These are phyloP conservation scores for Drosophila nigricruria DNA, from an alignment of 2,888 invertebrate genomes.

Conservation along the genomic window DNA sequence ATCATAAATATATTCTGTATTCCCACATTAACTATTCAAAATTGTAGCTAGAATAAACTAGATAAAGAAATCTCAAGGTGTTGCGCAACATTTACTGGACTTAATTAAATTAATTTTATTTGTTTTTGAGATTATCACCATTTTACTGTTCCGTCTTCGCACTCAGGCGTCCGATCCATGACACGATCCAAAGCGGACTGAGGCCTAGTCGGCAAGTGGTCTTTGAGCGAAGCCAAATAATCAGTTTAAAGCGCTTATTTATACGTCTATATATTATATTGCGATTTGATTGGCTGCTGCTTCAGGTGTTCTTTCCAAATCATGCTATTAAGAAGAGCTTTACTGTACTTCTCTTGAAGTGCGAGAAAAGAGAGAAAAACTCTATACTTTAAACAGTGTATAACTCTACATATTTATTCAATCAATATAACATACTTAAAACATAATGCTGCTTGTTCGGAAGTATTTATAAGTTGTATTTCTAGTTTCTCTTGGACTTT, in stretches of 20 bases:
- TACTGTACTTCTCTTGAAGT: too few relatives aligned
- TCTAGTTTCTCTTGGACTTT: not conserved
- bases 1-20: too few relatives aligned
- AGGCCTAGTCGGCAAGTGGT: not conserved
- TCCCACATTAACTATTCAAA: not conserved
- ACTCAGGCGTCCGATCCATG: not conserved
- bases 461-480: not conserved
- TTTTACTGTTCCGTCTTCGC: not conserved
- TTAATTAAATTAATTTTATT: constrained; percentile 1
- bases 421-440: constrained; percentile 17
- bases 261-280: not conserved
- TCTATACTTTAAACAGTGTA: too few relatives aligned
- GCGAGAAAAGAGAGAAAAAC: not conserved
- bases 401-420: constrained; percentile 14
- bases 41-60: not conserved
- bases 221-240: not conserved
- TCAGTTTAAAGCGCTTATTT: not conserved
- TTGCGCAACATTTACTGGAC: not conserved
- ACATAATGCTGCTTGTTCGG: not conserved
- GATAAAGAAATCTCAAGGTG: too few relatives aligned
- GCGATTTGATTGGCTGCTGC: not conserved
- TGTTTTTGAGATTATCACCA: not conserved
- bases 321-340: not conserved
- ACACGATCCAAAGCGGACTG: constrained; percentile 1
- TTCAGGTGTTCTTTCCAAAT: constrained; percentile 49